Percentiles rank a stretch among this genome's conserved stretches.
Conservation (phyloP, 2,113 vertebrate genomes). For the Brachyistius frenatus region DNA sequence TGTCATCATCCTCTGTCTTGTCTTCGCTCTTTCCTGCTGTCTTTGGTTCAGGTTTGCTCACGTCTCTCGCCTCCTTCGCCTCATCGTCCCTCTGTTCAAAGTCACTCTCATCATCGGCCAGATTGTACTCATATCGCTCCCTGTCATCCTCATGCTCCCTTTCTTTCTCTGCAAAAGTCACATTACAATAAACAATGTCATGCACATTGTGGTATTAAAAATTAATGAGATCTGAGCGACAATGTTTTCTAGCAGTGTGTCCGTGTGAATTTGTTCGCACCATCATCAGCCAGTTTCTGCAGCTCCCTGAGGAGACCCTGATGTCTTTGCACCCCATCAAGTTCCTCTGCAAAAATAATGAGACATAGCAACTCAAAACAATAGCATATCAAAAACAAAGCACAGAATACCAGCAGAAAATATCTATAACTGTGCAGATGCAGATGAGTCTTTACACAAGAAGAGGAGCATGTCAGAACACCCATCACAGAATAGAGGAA, state of each 20-base stretch:
- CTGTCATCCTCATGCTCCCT: conserved; percentile 51
- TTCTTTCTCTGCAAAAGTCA: conserved; percentile 72
- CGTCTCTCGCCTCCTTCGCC: conserved; percentile 44
- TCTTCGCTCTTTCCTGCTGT: conserved; percentile 39
- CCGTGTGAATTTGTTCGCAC: conserved; percentile 61
- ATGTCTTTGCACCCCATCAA: conserved; percentile 83
- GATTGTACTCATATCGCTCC: conserved; percentile 59
- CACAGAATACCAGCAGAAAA: too few relatives aligned
- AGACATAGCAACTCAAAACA: conserved; percentile 13
- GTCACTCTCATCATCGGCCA: conserved; percentile 62
- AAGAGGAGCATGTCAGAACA: too few relatives aligned
- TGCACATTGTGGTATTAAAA: too few relatives aligned
- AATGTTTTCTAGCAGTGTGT: not conserved
- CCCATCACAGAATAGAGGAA: too few relatives aligned
- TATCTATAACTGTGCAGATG: too few relatives aligned
- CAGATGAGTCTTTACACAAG: too few relatives aligned
- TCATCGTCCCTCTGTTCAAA: conserved; percentile 56
- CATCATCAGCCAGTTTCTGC: conserved; percentile 82
- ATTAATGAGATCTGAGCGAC: not conserved
- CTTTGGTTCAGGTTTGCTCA: not conserved
- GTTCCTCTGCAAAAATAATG: conserved; percentile 72
- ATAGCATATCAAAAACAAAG: not conserved
- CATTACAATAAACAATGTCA: not conserved
- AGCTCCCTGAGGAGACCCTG: conserved; percentile 85
- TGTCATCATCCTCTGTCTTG: conserved; percentile 33